Evolutionary conservation across 2,113 vertebrate genomes (phyloP).

Genomic region (Tychaedon coryphoeus): DNA sequence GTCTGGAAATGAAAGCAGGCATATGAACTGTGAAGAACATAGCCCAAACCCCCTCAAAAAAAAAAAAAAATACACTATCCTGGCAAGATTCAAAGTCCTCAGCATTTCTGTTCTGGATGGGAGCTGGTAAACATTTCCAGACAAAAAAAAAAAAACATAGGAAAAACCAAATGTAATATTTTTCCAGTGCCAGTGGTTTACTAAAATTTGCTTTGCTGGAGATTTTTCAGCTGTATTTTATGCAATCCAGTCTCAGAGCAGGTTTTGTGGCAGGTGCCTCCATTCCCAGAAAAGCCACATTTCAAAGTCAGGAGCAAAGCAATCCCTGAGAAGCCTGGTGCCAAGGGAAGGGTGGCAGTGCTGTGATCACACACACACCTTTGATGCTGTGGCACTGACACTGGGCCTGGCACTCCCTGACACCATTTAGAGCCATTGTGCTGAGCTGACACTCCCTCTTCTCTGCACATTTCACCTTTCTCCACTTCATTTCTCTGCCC

Average conservation of each 20-base stretch:
- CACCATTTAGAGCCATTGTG: not conserved
- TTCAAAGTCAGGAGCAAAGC: not conserved
- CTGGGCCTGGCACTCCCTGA: not conserved
- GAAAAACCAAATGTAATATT: not conserved
- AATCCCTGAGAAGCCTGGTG: not conserved
- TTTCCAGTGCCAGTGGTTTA: not conserved
- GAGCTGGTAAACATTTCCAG: slow-evolving; percentile 25
- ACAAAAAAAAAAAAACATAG: not conserved
- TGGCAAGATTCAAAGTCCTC: not conserved
- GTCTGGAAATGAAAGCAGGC: slow-evolving; percentile 24
- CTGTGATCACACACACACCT: not conserved
- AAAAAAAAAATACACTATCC: not conserved
- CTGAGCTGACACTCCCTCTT: not conserved
- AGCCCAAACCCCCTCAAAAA: not conserved
- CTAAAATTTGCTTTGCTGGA: not conserved
- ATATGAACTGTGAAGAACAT: slow-evolving; percentile 33
- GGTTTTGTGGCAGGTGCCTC: not conserved
- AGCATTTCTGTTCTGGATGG: not conserved
- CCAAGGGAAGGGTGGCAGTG: not conserved
- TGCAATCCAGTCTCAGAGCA: not conserved
- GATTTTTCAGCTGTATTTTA: not conserved
- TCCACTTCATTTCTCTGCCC: not conserved
- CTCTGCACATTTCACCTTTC: not conserved
- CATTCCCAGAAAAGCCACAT: not conserved
- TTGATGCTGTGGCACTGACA: not conserved